Percentiles rank a stretch among this genome's conserved stretches.
Evolutionary conservation across 2,113 vertebrate species (phyloP).

Genomic region (Ciconia boyciana): DNA sequence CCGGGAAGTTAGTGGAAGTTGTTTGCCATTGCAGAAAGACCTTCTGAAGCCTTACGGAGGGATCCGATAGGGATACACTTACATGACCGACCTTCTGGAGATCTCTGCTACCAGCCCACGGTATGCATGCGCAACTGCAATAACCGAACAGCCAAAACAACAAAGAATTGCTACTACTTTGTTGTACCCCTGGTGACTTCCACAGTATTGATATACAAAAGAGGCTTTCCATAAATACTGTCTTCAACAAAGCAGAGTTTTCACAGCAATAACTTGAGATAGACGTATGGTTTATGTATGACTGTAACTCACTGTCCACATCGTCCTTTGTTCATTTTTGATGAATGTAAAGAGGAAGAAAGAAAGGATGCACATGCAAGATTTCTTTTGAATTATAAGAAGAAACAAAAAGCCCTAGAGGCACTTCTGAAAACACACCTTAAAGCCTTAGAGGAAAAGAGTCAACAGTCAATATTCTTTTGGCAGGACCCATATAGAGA

Average conservation of each 20-base stretch:
- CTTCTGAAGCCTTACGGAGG: constrained; percentile 24
- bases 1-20: constrained; percentile 66
- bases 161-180: not conserved
- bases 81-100: not conserved
- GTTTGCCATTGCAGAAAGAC: constrained; percentile 69
- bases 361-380: not conserved
- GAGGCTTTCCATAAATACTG: not conserved
- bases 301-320: constrained; percentile 10
- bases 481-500: not conserved
- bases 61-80: not conserved
- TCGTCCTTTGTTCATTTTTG: constrained; percentile 36
- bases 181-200: not conserved
- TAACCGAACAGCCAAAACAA: not conserved
- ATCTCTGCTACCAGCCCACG: not conserved
- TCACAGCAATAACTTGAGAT: not conserved
- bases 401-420: constrained; percentile 31
- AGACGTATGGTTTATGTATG: constrained; percentile 31
- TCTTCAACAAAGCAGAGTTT: not conserved
- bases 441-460: constrained; percentile 4
- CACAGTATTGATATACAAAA: not conserved
- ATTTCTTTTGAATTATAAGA: constrained; percentile 7
- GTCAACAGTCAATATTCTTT: constrained; percentile 8
- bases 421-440: not conserved
- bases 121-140: rapidly evolving
- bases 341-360: constrained; percentile 29